Evolutionary conservation across 1,140 invertebrate species (phyloP).

Genomic region (Liolophura sinensis): DNA sequence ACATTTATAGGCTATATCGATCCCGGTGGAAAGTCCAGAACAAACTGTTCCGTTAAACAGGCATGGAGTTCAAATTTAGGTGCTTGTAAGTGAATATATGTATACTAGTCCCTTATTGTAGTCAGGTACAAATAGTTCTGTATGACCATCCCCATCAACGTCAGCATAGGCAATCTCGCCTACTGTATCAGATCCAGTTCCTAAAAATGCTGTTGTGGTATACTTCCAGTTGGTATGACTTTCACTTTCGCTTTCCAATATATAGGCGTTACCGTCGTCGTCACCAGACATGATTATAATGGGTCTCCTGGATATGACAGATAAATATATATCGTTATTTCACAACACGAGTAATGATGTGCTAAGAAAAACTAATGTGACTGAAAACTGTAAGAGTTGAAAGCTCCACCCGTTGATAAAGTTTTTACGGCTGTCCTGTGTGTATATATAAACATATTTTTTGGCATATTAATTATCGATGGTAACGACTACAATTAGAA

Average conservation of each 20-base stretch:
- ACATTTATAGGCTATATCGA: too few relatives aligned
- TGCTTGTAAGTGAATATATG: conserved; percentile 5
- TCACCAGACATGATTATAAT: conserved; percentile 55
- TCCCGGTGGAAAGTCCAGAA: too few relatives aligned
- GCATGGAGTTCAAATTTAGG: too few relatives aligned
- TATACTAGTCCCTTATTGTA: conserved; percentile 40
- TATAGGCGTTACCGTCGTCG: conserved; percentile 54
- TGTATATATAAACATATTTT: too few relatives aligned
- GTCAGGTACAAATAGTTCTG: conserved; percentile 49
- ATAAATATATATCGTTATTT: conserved; percentile 18
- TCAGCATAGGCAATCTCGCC: conserved; percentile 50
- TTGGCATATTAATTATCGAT: too few relatives aligned
- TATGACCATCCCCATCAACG: conserved; percentile 52
- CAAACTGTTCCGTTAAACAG: too few relatives aligned
- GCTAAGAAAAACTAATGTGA: too few relatives aligned
- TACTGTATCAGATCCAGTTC: conserved; percentile 19
- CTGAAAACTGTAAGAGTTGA: too few relatives aligned
- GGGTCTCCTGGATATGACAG: conserved; percentile 28
- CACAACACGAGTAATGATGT: too few relatives aligned
- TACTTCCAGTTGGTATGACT: conserved; percentile 47
- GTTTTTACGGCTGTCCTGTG: too few relatives aligned
- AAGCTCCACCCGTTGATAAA: too few relatives aligned
- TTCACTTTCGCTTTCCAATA: conserved; percentile 43
- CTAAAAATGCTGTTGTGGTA: conserved; percentile 30
- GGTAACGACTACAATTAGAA: too few relatives aligned